phyloP scores from a whole-genome alignment of 2,113 vertebrate genomes.

The Corythaixoides concolor region DNA sequence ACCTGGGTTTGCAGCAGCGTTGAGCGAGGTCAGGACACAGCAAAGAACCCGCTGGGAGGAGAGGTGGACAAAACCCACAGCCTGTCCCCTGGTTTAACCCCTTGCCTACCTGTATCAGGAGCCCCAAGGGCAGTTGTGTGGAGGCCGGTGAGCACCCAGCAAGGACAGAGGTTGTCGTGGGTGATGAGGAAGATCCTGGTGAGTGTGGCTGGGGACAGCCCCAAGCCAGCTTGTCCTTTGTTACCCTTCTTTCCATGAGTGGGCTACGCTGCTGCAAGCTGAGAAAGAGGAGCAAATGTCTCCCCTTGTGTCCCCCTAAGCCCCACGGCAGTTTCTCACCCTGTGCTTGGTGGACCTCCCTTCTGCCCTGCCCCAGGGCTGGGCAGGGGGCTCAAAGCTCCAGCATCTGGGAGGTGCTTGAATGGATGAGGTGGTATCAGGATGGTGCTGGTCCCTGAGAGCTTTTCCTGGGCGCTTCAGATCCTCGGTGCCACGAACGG shows the following conservation, averaged over 20 bases:
- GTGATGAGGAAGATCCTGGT: not conserved
- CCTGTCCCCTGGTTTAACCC: not conserved
- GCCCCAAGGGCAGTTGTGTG: not conserved
- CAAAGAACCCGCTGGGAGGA: not conserved
- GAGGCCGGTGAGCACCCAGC: not conserved
- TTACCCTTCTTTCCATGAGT: not conserved
- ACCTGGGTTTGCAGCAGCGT: not conserved
- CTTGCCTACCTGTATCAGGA: not conserved
- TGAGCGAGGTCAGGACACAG: not conserved
- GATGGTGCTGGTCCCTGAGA: not conserved
- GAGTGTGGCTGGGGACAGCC: not conserved
- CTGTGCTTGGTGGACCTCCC: not conserved
- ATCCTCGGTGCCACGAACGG: rapidly evolving
- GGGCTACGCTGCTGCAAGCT: not conserved
- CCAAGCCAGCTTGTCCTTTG: not conserved
- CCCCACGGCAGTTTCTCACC: not conserved
- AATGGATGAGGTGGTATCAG: not conserved
- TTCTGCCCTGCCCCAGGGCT: not conserved
- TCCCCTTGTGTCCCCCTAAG: not conserved
- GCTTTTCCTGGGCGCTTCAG: not conserved
- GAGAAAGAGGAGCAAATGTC: not conserved
- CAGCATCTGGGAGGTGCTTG: not conserved
- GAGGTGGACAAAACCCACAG: not conserved
- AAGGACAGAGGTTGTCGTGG: not conserved
- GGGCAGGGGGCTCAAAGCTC: not conserved